Evolutionary conservation across 2,113 vertebrate genomes (phyloP), one percentile per base, ranked within the genome.

Genomic region (Brachirus orientalis): DNA sequence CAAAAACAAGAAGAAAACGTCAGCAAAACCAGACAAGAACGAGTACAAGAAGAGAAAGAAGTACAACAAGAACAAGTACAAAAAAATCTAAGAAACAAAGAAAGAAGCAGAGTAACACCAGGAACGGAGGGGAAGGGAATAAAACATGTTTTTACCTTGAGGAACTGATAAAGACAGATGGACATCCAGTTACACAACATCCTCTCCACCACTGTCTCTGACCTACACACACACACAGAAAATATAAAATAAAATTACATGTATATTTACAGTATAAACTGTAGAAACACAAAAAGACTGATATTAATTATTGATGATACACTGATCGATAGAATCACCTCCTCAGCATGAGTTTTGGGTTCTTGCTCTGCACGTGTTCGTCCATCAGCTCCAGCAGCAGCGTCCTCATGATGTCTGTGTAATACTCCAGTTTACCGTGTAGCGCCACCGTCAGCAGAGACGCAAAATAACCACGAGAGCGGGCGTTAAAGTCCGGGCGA

Each of bases 131-230:
- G n/a, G 50, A n/a, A 56, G 36, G 33, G 43, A 57, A 40, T 47
- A 20, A 55, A 69, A 60, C 13, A 20, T 6, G 7, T 54, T 19
- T 10, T 91, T 94, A 99, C 98, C 95, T 95, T 94, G 66, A 99
- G 95, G 81, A 97, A 96, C 92, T 98, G 97, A 85, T 99, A 99
- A 37, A 99, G 92, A 87, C 98, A 99, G 90, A 99, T 98, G 66
- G 96, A 98, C 97, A 99, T 99, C 98, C 98, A 99, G 45, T 99
- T 99, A 84, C 96, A 98, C 63, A 99, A 94, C 98, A 99, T 99
- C 84, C 97, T 95, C 85, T 99, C 98, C 81, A 99, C 98, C 79
- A 99, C 98, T 0, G 97, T 99, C 93, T 99, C 97, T 6, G 96
- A 98, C 90, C 98, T 99, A 12, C 11, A 72, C 1, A 65, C 56